Evolutionary conservation across 2,888 invertebrate species (phyloP).

Genomic region (Cephus pulcher): DNA sequence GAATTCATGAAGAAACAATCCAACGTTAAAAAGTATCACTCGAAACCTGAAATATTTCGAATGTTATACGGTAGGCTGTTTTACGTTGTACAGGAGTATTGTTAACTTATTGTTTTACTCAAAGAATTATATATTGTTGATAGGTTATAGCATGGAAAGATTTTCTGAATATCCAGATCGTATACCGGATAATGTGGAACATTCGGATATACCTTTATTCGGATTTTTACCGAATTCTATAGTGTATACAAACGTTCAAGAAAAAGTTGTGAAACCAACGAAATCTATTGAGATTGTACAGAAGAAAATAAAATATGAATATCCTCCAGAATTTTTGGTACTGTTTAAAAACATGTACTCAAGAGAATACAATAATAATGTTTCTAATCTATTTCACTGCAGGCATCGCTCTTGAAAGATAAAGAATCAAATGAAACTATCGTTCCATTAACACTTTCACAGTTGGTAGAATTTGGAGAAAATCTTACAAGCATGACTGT

Average conservation of each 20-base stretch:
- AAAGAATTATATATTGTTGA: background rate
- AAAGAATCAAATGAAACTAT: background rate
- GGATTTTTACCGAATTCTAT: slow-evolving; percentile 46
- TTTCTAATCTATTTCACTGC: background rate
- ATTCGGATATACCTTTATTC: slow-evolving; percentile 24
- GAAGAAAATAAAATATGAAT: slow-evolving; percentile 26
- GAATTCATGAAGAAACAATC: slow-evolving; percentile 20
- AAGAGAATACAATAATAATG: background rate
- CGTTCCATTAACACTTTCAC: background rate
- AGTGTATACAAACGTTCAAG: slow-evolving; percentile 25
- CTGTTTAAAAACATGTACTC: background rate
- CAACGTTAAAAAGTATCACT: slow-evolving; percentile 26
- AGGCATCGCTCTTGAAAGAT: background rate
- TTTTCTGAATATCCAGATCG: slow-evolving; percentile 20
- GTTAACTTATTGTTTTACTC: background rate
- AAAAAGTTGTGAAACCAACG: slow-evolving; percentile 1
- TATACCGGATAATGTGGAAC: slow-evolving; percentile 21
- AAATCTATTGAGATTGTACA: background rate
- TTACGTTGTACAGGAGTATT: background rate
- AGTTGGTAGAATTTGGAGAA: background rate
- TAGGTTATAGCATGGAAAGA: slow-evolving; percentile 31
- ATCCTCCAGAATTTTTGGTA: slow-evolving; percentile 30
- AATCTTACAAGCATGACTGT: background rate
- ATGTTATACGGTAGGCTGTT: slow-evolving; percentile 36
- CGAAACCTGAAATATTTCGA: slow-evolving; percentile 32